Evolutionary conservation across 2,797 vertebrate genomes (phyloP), one percentile per base, ranked within the genome.

Genomic region (Neostethus bicornis): DNA sequence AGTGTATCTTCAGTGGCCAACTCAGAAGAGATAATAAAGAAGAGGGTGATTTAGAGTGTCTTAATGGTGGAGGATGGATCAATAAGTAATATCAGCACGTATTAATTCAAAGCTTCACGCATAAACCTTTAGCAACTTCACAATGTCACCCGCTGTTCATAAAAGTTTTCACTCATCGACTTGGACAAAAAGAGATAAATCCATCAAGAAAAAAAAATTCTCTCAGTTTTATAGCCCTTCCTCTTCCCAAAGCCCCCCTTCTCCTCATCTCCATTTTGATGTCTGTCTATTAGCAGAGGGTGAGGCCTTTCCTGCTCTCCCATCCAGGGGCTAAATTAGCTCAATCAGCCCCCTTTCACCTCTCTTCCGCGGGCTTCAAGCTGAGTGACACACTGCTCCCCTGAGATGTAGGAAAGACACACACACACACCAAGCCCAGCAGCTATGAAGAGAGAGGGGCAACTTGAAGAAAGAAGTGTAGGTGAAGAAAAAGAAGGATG

Each of bases 141-240:
- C 91, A 92, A 91, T 92, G 91, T 92, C 91, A 89, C 87, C 84
- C 77, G 61, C 73, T 85, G 87, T 92, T 89, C 86, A 90, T 91
- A 91, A 91, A 92, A 89, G 82, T 88, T 89, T 87, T 74, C 76
- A 73, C 51, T 70, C 68, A 16, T 73, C 49, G 72, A 81, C 77
- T 77, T 50, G 63, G 78, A 87, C 79, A 73, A 85, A 87, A 87
- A 70, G 70, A 70, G 43, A 90, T 90, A 89, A 90, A 91, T 91
- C 85, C 72, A 75, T 87, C 80, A 77, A 69, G 80, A 86, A 85
- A 73, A 77, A 69, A 80, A 86, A 85, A 73, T 82, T 73, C 34
- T 75, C 85, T 78, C 61, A 54, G 70, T 88, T 90, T 91, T 91
- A 91, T 85, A 34, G 79, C 50, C 64, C 70, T 38, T 54, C 62